phyloP scores from a whole-genome alignment of 2,113 vertebrate species.

The Gracilinanus agilis region DNA sequence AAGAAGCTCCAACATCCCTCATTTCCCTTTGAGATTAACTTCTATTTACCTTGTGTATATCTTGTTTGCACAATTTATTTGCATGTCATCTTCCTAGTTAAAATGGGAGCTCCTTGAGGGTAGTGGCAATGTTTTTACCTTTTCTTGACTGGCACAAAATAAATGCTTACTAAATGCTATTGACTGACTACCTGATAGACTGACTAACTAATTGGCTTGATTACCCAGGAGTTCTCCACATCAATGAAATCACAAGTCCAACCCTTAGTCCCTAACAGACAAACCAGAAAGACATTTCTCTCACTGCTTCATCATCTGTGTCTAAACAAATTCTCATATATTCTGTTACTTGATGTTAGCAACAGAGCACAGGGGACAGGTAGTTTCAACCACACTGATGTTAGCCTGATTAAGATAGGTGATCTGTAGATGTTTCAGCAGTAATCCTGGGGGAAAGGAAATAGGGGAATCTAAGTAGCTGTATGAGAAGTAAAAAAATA shows the following conservation, averaged over 20 bases:
- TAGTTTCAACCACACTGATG: background rate
- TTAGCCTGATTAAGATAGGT: background rate
- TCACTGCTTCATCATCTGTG: background rate
- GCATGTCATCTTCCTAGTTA: background rate
- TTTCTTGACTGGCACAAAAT: background rate
- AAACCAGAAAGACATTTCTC: constrained; percentile 32
- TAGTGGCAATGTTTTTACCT: background rate
- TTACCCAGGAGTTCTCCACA: background rate
- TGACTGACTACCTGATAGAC: background rate
- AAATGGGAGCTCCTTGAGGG: background rate
- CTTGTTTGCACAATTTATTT: background rate
- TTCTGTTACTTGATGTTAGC: background rate
- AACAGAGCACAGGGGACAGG: background rate
- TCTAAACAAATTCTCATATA: background rate
- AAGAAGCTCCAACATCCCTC: background rate
- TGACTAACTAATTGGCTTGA: background rate
- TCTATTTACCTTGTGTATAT: background rate
- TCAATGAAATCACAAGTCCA: background rate
- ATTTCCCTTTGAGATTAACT: background rate
- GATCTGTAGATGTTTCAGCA: background rate
- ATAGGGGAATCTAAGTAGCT: background rate
- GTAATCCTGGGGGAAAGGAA: background rate
- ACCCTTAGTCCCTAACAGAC: background rate
- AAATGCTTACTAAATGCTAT: background rate
- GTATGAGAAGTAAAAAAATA: background rate